Conservation (phyloP, 1,140 invertebrate species). For the Sycophaga agraensis region DNA sequence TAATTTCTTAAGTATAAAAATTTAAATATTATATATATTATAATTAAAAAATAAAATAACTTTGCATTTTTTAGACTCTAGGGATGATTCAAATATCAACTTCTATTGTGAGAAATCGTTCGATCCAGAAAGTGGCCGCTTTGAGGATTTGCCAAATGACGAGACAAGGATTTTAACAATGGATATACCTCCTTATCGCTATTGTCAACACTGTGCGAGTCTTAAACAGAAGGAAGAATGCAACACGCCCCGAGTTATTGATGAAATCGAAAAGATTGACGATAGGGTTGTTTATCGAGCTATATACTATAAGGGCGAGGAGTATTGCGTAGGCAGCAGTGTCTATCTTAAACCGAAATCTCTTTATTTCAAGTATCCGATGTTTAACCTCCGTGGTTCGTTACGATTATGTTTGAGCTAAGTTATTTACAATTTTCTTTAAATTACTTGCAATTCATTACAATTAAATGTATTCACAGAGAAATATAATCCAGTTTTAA, state of each 20-base stretch:
- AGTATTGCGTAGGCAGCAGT: conserved; percentile 68
- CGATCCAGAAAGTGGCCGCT: neutral
- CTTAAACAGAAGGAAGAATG: too few relatives aligned
- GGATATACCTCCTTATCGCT: neutral
- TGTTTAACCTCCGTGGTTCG: conserved; percentile 44
- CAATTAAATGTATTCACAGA: too few relatives aligned
- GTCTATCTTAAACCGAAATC: conserved; percentile 72
- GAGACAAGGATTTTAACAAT: neutral
- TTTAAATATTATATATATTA: too few relatives aligned
- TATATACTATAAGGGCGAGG: conserved; percentile 53
- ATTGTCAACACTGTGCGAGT: neutral
- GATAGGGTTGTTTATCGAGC: conserved; percentile 36
- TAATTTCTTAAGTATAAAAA: too few relatives aligned
- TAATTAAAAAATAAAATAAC: conserved; percentile 37
- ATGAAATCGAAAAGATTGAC: conserved; percentile 29
- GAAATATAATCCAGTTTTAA: neutral
- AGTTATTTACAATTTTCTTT: neutral
- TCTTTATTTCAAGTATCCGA: conserved; percentile 64
- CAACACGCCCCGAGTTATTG: conserved; percentile 1
- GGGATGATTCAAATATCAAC: conserved; percentile 54
- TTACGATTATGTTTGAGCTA: neutral
- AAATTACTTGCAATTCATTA: neutral
- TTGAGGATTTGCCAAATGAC: neutral
- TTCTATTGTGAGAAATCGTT: conserved; percentile 9
- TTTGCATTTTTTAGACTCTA: too few relatives aligned